Base-by-base conservation (phyloP, 2,888 invertebrate genomes). In the Sisyra nigra region DNA sequence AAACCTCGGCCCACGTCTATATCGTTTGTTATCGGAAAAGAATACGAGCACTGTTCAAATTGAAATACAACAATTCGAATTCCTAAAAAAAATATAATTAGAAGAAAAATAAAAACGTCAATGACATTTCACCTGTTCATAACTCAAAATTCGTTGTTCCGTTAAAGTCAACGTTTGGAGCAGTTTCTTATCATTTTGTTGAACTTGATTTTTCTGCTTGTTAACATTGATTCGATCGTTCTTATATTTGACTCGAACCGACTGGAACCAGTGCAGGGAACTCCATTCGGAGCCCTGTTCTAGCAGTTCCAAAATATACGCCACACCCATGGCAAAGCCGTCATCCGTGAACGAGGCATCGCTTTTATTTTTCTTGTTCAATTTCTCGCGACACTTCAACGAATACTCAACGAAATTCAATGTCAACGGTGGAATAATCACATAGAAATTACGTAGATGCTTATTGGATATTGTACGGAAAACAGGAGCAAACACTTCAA, bases 261-360 rank as follows among this genome's bases (percentile, higher is more conserved):
- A 84, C 52, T 86, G 77, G 58, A 94, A 94, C 97, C 97, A 98
- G 59, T 93, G 91, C 5, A 98, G 67, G 1, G 88, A 79, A 65
- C 96, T 91, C 58, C 96, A 84, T 54, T 87, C 84, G 14, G 62
- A 59, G 52, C 72, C 74, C 63, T 94, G 93, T 59, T 91, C 80
- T 36, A 97, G 64, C 46, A 97, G 68, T 57, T 87, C 88, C 46
- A 96, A 70, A 51, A 97, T 83, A 56, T 93, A 98, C 1, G 96
- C 92, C 30, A 85, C 59, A 44, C 96, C 98, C 76, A 98, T 87
- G 3, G 93, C 86, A 66, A 98, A 97, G 10, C 98, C 98, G 63
- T 98, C 98, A 62, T 98, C 97, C 9, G 94, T 93, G 58, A 98
- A 93, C 1, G 89, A 80, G 40, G 89, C 85, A 10, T 86, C 88